These are phyloP conservation scores for Argyra leucocephala DNA, from an alignment of 2,888 invertebrate genomes.

Conservation along the genomic window DNA sequence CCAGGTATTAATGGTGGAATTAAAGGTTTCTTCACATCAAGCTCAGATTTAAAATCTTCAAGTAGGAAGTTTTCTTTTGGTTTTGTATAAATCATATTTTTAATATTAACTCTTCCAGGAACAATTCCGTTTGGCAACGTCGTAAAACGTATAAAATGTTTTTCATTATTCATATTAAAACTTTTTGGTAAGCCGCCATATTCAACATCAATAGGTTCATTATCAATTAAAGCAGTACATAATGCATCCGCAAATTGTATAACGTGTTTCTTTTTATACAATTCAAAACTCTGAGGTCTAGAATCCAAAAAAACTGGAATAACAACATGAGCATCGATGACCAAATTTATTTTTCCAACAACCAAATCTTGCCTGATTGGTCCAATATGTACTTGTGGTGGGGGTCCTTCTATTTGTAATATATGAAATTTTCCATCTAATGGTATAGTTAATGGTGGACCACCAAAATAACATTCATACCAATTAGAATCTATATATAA, in stretches of 20 bases:
- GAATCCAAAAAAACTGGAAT: slow-evolving; percentile 75
- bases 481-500: slow-evolving; percentile 79
- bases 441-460: slow-evolving; percentile 70
- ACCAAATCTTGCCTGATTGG: slow-evolving; percentile 71
- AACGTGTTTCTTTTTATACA: slow-evolving; percentile 62
- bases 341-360: slow-evolving; percentile 72
- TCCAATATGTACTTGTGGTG: slow-evolving; percentile 89
- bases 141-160: slow-evolving; percentile 72
- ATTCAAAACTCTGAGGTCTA: slow-evolving; percentile 67
- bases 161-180: slow-evolving; percentile 60
- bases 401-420: slow-evolving; percentile 78
- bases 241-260: slow-evolving; percentile 72
- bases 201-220: slow-evolving; percentile 65
- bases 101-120: slow-evolving; percentile 60
- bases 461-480: slow-evolving; percentile 89
- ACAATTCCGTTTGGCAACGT: slow-evolving; percentile 63
- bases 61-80: slow-evolving; percentile 31
- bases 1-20: slow-evolving; percentile 29
- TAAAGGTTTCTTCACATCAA: slow-evolving; percentile 14
- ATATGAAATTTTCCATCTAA: slow-evolving; percentile 67
- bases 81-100: slow-evolving; percentile 60
- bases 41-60: slow-evolving; percentile 18
- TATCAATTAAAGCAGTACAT: slow-evolving; percentile 67
- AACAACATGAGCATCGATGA: slow-evolving; percentile 69
- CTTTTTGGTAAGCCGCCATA: slow-evolving; percentile 78